Base-by-base conservation (phyloP, 2,113 vertebrate genomes). In the Bagarius yarrelli region DNA sequence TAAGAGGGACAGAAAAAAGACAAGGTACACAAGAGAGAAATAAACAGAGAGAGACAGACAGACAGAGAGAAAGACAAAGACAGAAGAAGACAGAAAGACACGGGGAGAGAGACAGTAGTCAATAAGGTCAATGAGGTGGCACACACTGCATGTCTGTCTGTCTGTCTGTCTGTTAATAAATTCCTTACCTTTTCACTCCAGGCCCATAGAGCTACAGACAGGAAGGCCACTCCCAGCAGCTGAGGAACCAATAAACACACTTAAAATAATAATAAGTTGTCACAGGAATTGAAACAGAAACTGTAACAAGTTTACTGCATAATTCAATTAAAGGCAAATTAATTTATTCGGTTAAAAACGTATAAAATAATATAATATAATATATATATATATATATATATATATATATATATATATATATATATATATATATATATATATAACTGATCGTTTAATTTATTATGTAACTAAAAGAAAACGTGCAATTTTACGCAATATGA, bases 191-290 rank as follows among this genome's bases (percentile, higher is more conserved):
- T 88, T 53, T 88, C 87, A 47, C 84, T 88, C 87, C 87, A 88
- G 60, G 87, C 87, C 87, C 87, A 88, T n/a, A 88, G 73, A 23
- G 84, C 87, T 4, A 88, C 86, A 5, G 84, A 86, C 61, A 88
- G 81, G 80, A 88, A 88, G 0, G 87, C 87, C 61, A 87, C 86
- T 5, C 87, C 87, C 25, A 88, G 79, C 27, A 88, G 86, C 87
- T 88, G 70, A 44, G 60, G 47, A 47, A 55, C 32, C 55, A 60
- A 79, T 52, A 11, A 63, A 79, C 9, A 76, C 36, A 76, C 34
- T 73, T 34, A 13, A 13, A 5, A 73, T 72, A 71, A 71, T 21
- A 47, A 47, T 6, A n/a, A n/a, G 5, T 47, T 6, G 11, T 47
- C 44, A 47, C 44, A 47, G 36, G 8, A 8, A 40, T 40, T 4